A percentile compares a stretch with the other conserved stretches of the same genome.
Evolutionary conservation across 2,797 vertebrate genomes (phyloP).

Genomic region (Lates japonicus): DNA sequence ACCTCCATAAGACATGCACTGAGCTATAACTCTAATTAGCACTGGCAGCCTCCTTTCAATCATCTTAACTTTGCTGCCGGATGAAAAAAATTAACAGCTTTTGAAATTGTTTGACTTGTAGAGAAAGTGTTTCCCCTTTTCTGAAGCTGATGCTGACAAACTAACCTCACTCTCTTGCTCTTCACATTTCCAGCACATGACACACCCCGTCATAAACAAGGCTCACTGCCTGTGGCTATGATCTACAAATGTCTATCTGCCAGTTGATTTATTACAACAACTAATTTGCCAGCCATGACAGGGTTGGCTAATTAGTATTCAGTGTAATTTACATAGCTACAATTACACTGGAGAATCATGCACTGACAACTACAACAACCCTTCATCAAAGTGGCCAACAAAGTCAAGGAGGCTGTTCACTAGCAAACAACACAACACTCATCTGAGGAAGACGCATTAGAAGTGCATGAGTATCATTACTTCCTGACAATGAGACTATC

Average conservation of each 20-base stretch:
- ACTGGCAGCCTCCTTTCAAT: not conserved
- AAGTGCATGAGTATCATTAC: not conserved
- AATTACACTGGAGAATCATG: not conserved
- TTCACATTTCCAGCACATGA: not conserved
- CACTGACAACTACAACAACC: not conserved
- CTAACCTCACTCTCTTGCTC: not conserved
- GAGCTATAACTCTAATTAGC: not conserved
- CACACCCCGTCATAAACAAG: conserved; percentile 3
- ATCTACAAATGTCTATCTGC: conserved; percentile 1
- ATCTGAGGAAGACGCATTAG: not conserved
- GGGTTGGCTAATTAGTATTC: not conserved
- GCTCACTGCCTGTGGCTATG: conserved; percentile 1
- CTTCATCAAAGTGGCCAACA: not conserved
- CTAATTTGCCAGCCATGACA: not conserved
- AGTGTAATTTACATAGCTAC: not conserved
- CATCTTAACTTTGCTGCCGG: not conserved
- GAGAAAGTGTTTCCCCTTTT: not conserved
- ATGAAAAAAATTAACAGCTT: not conserved
- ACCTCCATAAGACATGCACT: not conserved
- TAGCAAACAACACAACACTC: not conserved
- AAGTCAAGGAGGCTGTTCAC: not conserved
- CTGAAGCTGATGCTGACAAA: conserved; percentile 14
- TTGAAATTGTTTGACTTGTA: not conserved
- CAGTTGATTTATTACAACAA: conserved; percentile 4
- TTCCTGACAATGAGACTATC: conserved; percentile 1